Evolutionary conservation across 1,140 invertebrate genomes (phyloP).

Genomic region (Probaryconus sp.): DNA sequence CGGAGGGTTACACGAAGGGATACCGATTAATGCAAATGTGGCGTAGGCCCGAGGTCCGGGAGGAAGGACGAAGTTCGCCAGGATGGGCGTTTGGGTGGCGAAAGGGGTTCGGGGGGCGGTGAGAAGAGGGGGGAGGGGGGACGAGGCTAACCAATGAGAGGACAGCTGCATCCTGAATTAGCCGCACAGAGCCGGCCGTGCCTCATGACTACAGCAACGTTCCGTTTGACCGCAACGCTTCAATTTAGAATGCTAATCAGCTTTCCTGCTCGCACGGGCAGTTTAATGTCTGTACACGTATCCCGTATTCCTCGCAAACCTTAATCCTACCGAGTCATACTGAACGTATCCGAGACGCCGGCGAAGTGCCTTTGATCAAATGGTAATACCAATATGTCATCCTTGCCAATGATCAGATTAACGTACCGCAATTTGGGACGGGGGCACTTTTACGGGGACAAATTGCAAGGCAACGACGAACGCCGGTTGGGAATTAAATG

Average conservation of each 20-base stretch:
- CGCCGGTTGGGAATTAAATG: constrained; percentile 42
- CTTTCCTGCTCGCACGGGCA: constrained; percentile 62
- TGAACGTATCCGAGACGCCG: constrained; percentile 36
- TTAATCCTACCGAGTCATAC: constrained; percentile 37
- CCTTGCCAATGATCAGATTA: constrained; percentile 44
- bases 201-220: constrained; percentile 60
- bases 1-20: constrained; percentile 60
- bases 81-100: no score
- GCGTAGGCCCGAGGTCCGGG: constrained; percentile 43
- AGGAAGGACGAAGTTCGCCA: no score
- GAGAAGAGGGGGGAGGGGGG: constrained; percentile 10
- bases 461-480: constrained; percentile 24
- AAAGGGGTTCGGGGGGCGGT: constrained; percentile 8
- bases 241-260: constrained; percentile 78
- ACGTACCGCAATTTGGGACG: constrained; percentile 10
- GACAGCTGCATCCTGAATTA: constrained; percentile 71
- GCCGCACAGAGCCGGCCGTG: constrained; percentile 65
- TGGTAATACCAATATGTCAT: constrained; percentile 64
- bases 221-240: constrained; percentile 73
- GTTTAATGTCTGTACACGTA: constrained; percentile 73
- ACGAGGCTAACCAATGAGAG: constrained; percentile 42
- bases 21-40: constrained; percentile 73
- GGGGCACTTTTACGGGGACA: not conserved
- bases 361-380: constrained; percentile 61
- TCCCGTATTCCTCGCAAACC: constrained; percentile 52